phyloP scores from a whole-genome alignment of 2,113 vertebrate species.

The Pagrus major region DNA sequence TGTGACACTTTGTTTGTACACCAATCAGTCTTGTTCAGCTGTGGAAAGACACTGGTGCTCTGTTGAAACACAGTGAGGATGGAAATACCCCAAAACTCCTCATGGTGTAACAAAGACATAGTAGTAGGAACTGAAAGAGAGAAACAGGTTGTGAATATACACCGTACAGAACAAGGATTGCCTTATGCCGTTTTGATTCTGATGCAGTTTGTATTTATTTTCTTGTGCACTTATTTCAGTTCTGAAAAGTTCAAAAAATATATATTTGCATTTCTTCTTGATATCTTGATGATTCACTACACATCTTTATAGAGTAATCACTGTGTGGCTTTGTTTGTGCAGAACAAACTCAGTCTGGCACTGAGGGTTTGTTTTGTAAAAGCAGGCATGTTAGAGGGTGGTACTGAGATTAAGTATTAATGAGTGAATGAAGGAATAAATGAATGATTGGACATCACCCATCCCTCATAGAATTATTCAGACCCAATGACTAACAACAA shows the following conservation, averaged over 20 bases:
- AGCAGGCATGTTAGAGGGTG: constrained; percentile 18
- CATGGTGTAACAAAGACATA: not conserved
- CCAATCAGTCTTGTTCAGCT: not conserved
- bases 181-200: not conserved
- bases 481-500: too few relatives aligned
- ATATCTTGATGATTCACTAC: not conserved
- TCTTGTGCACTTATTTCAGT: not conserved
- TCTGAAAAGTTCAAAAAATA: not conserved
- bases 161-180: not conserved
- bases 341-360: not conserved
- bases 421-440: too few relatives aligned
- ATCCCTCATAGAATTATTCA: too few relatives aligned
- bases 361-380: constrained; percentile 28
- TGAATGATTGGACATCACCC: too few relatives aligned
- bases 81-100: not conserved
- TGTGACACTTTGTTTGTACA: not conserved
- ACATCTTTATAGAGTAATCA: not conserved
- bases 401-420: too few relatives aligned
- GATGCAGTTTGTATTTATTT: not conserved
- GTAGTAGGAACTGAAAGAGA: not conserved
- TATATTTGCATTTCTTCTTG: not conserved
- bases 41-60: not conserved
- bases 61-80: not conserved
- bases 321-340: not conserved
- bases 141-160: not conserved